Percentiles rank a stretch among this genome's conserved stretches.
phyloP scores from a whole-genome alignment of 2,888 invertebrate species.

The Pterostichus madidus region DNA sequence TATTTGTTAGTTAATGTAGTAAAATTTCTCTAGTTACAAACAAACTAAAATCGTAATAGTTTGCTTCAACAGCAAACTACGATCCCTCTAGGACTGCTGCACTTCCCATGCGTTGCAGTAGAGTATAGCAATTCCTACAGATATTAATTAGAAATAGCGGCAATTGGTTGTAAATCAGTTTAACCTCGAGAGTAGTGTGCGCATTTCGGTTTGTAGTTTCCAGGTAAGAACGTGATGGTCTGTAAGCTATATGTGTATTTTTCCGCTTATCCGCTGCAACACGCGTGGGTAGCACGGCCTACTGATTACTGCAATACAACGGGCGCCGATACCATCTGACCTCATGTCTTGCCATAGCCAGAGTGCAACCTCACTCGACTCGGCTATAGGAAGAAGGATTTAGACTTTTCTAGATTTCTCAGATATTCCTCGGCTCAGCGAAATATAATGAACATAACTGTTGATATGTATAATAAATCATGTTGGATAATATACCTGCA shows the following conservation, averaged over 20 bases:
- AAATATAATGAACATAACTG: constrained; percentile 63
- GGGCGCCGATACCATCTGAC: constrained; percentile 62
- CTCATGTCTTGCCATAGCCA: constrained; percentile 40
- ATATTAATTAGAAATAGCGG: constrained; percentile 53
- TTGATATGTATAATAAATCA: constrained; percentile 61
- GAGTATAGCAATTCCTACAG: neutral
- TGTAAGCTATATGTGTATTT: constrained; percentile 44
- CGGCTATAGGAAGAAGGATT: constrained; percentile 30
- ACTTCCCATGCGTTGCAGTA: neutral
- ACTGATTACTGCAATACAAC: constrained; percentile 62
- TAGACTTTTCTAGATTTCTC: constrained; percentile 50
- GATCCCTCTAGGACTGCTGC: too few relatives aligned
- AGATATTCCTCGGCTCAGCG: constrained; percentile 45
- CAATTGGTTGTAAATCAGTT: constrained; percentile 9
- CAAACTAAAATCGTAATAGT: too few relatives aligned
- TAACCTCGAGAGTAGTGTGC: constrained; percentile 22
- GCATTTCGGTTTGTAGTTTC: neutral
- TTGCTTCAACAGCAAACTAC: too few relatives aligned
- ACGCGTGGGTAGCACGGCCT: constrained; percentile 59
- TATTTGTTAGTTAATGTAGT: too few relatives aligned
- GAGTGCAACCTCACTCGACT: constrained; percentile 16
- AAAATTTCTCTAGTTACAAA: too few relatives aligned
- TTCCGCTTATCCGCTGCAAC: neutral
- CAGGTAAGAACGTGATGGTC: constrained; percentile 36
- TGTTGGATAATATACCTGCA: constrained; percentile 24